These are phyloP conservation scores for Apeltes quadracus DNA, from an alignment of 2,113 vertebrate genomes.

Conservation along the genomic window DNA sequence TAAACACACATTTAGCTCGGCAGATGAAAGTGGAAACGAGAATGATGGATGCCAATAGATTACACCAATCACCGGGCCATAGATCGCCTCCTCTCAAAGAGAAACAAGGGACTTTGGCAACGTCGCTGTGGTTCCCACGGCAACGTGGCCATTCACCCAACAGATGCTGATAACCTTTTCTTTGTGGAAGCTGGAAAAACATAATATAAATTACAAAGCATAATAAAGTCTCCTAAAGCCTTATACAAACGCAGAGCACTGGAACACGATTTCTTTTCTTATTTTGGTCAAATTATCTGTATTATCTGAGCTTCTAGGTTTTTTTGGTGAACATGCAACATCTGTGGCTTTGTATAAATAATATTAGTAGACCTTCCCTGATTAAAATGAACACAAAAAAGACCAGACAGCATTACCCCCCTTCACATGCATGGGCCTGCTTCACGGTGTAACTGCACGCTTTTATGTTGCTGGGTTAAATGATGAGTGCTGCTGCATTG, in stretches of 20 bases:
- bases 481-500: background rate
- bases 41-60: slow-evolving; percentile 44
- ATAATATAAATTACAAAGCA: too few relatives aligned
- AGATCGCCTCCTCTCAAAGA: slow-evolving; percentile 34
- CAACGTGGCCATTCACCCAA: slow-evolving; percentile 19
- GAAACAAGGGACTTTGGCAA: slow-evolving; percentile 2
- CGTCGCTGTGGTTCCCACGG: slow-evolving; percentile 13
- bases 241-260: background rate
- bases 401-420: background rate
- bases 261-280: background rate
- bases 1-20: slow-evolving; percentile 6
- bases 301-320: background rate
- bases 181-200: background rate
- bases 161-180: background rate
- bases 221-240: slow-evolving; percentile 1
- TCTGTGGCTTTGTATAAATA: background rate
- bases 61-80: slow-evolving; percentile 13
- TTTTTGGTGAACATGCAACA: background rate
- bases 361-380: background rate
- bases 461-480: background rate
- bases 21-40: slow-evolving; percentile 22
- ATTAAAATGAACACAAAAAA: background rate
- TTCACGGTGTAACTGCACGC: background rate
- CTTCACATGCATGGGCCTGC: background rate
- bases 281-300: background rate